Evolutionary conservation across 2,888 invertebrate genomes (phyloP), one percentile per base, ranked within the genome.

Genomic region (Exephanes ischioxanthus): DNA sequence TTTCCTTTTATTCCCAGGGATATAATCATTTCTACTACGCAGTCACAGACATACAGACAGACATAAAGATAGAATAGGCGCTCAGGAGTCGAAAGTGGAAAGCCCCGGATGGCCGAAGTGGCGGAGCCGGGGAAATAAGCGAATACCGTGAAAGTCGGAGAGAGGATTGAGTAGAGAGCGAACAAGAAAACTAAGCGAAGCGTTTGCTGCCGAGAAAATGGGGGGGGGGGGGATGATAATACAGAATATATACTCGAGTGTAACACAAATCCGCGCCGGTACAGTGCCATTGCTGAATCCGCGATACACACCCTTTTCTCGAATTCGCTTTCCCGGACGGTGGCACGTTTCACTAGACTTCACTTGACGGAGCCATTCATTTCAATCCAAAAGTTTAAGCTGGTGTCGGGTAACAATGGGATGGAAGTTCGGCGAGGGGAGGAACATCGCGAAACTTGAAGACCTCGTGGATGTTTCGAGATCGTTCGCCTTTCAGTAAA

Each of bases 371-470:
- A 88, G 88, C 90, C 88, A 90, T 91, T 91, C 90, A 90, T 90
- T 91, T 90, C 91, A 91, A 90, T 91, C 89, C 87, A 86, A 90
- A 90, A 91, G 90, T 91, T 91, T 89, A 88, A 91, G 87, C 33
- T 5, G 51, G 63, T 67, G 79, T 72, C 63, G 26, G 70, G 67
- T 86, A 86, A 87, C 84, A 85, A 88, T 83, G 83, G 70, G 68
- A 71, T 67, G 78, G 68, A 58, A 53, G 58, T 26, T 26, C 58
- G 26, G 71, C 71, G 55, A 71, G 33, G 33, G 55, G 45, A 5
- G 16, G 61, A 33, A 33, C 61, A 63, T 16, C 30, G 61, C 16
- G 61, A 63, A 63, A 63, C 61, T 63, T 63, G 26, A 33, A 63
- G 61, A 63, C 61, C 61, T n/a, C 61, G 33, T 63, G 61, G 45